These are phyloP conservation scores for Catharus fuscescens DNA, from an alignment of 2,113 vertebrate species.

Conservation along the genomic window DNA sequence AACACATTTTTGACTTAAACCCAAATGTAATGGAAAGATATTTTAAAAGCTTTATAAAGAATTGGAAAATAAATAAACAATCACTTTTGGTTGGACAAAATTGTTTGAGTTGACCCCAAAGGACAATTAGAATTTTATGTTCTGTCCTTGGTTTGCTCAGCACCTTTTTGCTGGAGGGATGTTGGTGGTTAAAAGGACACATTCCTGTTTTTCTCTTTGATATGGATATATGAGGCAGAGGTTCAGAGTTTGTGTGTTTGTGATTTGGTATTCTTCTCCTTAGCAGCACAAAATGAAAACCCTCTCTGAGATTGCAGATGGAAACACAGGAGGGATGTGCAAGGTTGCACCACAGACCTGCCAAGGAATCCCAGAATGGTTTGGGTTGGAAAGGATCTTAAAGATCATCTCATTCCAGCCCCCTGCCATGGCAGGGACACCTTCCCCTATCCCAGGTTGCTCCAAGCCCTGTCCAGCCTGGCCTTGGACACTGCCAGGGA, in stretches of 20 bases:
- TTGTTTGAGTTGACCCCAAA: background rate
- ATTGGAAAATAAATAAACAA: background rate
- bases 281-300: background rate
- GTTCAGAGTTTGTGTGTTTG: background rate
- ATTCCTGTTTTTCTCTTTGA: background rate
- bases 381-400: background rate
- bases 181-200: background rate
- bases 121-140: background rate
- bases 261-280: background rate
- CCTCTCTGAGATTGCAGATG: background rate
- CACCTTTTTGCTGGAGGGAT: background rate
- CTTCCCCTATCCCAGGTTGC: accelerated
- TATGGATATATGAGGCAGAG: background rate
- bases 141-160: background rate
- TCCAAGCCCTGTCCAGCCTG: accelerated
- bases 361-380: background rate
- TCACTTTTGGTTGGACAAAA: background rate
- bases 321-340: background rate
- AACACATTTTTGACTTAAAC: background rate
- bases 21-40: background rate
- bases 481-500: background rate
- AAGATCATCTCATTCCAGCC: background rate
- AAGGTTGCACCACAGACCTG: background rate
- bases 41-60: background rate
- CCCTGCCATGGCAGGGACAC: background rate